Base-by-base conservation (phyloP, 2,888 invertebrate genomes). In the Eucera pruinosa region DNA sequence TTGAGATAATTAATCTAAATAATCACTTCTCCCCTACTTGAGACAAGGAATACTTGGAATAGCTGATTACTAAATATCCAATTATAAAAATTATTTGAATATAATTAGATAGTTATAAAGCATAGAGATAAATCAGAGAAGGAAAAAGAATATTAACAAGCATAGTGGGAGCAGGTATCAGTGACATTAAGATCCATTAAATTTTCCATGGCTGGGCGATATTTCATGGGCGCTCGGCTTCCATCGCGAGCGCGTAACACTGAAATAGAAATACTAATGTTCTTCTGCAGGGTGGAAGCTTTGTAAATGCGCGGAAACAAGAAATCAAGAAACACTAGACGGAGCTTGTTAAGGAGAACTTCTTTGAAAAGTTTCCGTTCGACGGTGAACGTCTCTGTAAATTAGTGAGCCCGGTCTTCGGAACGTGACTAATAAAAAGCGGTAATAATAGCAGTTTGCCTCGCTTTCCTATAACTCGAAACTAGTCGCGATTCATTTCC, bases 301-400 rank as follows among this genome's bases (percentile, higher is more conserved):
- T 79, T 67, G 65, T 71, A 82, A 82, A 68, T 69, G 60, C 52
- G 39, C 54, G 50, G 58, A 67, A 57, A 48, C 62, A 72, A 76
- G 65, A 68, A 66, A 75, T 83, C 71, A 68, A 41, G 73, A 77
- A 77, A 80, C 70, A 73, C 68, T 77, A 57, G 48, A 74, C 60
- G 54, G 30, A 73, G 77, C 70, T 82, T 77, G 82, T 82, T 83
- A 77, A 70, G 18, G 60, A 62, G 70, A 82, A 82, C 64, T 83
- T 82, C 69, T 48, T 65, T 60, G 67, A 20, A 60, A 83, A 76
- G 54, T 80, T 76, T 27, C 61, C 33, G 36, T 45, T 64, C 60
- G 47, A 50, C 67, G 62, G 30, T 58, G 69, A 80, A 67, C 73
- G 73, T 80, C 70, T 65, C 77, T 71, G 73, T 65, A 65, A 83